Base-by-base conservation (phyloP, 1,140 invertebrate species). In the Maconellicoccus hirsutus region DNA sequence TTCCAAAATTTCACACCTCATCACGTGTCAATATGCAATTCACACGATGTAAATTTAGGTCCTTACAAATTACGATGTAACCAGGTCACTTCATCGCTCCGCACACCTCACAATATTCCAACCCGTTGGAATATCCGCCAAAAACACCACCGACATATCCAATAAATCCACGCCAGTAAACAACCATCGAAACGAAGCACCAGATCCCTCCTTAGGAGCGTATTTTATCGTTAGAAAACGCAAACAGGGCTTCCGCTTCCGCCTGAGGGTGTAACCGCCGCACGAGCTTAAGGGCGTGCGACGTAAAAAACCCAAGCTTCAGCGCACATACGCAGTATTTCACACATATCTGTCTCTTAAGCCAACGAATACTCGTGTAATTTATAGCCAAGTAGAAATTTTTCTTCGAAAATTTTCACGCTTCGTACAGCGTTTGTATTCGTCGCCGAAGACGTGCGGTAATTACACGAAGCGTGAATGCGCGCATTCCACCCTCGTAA, bases 291-390 rank as follows among this genome's bases (percentile, higher is more conserved):
- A n/a, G n/a, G n/a, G n/a, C n/a, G n/a, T n/a, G n/a, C n/a, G n/a
- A n/a, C n/a, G n/a, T n/a, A n/a, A n/a, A n/a, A n/a, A n/a, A n/a
- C n/a, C n/a, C n/a, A n/a, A n/a, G n/a, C n/a, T 52, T 8, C n/a
- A 16, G 6, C 42, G 6, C 16, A 52, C 12, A 33, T 12, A 33
- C 29, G 29, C 42, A 19, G 2, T 19, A 19, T 52, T 52, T 52
- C 42, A 52, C 42, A 52, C 42, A 52, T 52, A 52, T 52, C 42
- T 52, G 42, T 52, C 42, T 52, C 42, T 52, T 52, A 52, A 52
- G 42, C 42, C n/a, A 12, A 12, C 29, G 29, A 33, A 33, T 33
- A 6, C 29, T 52, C 4, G 42, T 4, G 42, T 52, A 52, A 52
- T 52, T 52, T 52, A 52, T 19, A 16, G n/a, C 42, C 42, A 52